Base-by-base conservation (phyloP, 1,140 invertebrate species). In the Drosophila orena region DNA sequence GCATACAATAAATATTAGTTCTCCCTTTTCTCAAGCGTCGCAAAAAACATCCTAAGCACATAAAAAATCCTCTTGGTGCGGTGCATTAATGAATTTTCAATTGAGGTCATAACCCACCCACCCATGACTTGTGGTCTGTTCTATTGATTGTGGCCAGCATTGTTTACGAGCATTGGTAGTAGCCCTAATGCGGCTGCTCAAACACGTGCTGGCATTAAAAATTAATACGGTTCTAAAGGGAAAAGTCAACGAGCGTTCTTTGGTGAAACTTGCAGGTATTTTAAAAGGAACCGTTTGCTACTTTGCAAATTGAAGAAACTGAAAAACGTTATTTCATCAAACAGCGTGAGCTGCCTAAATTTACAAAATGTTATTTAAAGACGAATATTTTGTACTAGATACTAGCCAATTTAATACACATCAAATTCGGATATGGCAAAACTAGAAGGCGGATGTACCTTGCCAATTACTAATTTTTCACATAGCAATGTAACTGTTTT, bases 141-240 rank as follows among this genome's bases (percentile, higher is more conserved):
- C 72, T 62, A 73, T 77, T 46, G 77, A 68, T 62, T 72, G 57
- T 43, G 65, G 55, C 40, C 10, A 14, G 59, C 59, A 73, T 80
- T 80, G 73, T 81, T 80, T 81, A 81, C 56, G 74, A 80, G 68
- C 60, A 59, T 27, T 44, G 65, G 70, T 57, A 80, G 34, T 65
- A 57, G 62, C 47, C 62, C 72, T 70, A 62, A 79, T 79, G 65
- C 66, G 24, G 46, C 38, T 37, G 38, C 56, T 59, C 50, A 57
- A 50, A 22, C 79, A 83, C 79, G 79, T 83, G 79, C 60, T 66
- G 60, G 69, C 79, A 83, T 83, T 83, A 83, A 83, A 81, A 83
- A 83, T 81, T 78, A 77, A 81, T 81, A 81, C 74, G 75, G 59
- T 66, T 60, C 46, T 35, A 15, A 75, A 57, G 34, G 56, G 35